Evolutionary conservation across 2,888 invertebrate genomes (phyloP).

Genomic region (Pachycephus smyrnensis): DNA sequence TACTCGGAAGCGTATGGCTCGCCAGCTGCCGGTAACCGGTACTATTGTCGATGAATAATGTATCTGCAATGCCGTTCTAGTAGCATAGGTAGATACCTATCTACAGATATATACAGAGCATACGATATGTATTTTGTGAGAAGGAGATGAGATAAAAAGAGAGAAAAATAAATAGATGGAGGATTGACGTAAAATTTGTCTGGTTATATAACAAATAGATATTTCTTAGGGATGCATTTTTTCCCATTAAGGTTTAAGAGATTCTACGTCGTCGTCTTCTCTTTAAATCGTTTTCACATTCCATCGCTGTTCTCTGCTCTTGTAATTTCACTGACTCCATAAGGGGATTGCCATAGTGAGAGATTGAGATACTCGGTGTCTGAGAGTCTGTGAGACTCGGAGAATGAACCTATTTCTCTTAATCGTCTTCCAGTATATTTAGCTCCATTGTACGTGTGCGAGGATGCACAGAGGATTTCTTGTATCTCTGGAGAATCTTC

Average conservation of each 20-base stretch:
- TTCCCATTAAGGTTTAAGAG: not conserved
- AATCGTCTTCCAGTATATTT: not conserved
- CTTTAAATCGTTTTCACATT: not conserved
- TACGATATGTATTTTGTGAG: not conserved
- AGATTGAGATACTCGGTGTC: not conserved
- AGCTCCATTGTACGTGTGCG: not conserved
- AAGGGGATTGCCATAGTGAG: not conserved
- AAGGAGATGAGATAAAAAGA: not conserved
- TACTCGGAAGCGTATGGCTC: slow-evolving; percentile 9
- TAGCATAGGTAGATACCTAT: not conserved
- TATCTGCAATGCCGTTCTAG: slow-evolving; percentile 18
- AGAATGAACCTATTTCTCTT: not conserved
- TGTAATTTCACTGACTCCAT: not conserved
- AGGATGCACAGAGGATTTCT: not conserved
- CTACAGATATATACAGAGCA: not conserved
- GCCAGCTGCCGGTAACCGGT: slow-evolving; percentile 21
- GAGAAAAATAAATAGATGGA: not conserved
- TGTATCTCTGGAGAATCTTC: not conserved
- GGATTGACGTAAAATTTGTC: not conserved
- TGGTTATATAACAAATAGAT: not conserved
- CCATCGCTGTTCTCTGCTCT: not conserved
- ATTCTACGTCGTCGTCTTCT: not conserved
- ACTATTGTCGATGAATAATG: slow-evolving; percentile 43
- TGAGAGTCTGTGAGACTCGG: not conserved
- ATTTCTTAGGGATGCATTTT: not conserved